These are phyloP conservation scores for Acronicta aceris DNA, from an alignment of 2,888 invertebrate species.

Conservation along the genomic window DNA sequence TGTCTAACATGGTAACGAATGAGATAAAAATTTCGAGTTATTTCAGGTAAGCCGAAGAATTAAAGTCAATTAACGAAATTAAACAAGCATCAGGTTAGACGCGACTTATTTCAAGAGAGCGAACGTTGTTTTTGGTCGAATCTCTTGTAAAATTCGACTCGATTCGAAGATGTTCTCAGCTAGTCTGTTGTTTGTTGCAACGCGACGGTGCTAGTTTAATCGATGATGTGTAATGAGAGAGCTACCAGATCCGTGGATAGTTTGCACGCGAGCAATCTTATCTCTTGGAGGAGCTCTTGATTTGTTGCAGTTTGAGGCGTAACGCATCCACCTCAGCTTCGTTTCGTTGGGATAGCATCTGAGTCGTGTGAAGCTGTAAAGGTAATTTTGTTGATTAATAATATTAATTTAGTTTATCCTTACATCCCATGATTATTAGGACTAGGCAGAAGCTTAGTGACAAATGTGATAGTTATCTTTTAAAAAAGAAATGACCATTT, in stretches of 20 bases:
- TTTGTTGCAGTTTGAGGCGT: conserved; percentile 86
- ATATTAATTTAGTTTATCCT: no score
- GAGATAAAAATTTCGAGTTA: conserved; percentile 53
- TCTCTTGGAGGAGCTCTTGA: conserved; percentile 87
- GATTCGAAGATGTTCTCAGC: background rate
- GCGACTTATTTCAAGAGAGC: conserved; percentile 20
- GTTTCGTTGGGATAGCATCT: conserved; percentile 78
- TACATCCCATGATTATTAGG: no score
- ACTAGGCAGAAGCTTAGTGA: no score
- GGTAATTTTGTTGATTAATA: background rate
- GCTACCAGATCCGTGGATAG: conserved; percentile 66
- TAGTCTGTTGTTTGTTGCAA: conserved; percentile 18
- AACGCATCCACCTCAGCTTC: conserved; percentile 85
- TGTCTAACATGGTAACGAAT: conserved; percentile 51
- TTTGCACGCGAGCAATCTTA: conserved; percentile 68
- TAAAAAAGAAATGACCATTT: no score
- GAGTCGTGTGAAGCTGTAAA: conserved; percentile 81
- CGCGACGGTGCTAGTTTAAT: conserved; percentile 35
- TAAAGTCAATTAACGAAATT: conserved; percentile 21
- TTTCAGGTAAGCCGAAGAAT: conserved; percentile 30
- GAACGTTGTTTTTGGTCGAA: conserved; percentile 11
- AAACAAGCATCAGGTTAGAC: conserved; percentile 31
- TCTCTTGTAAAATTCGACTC: background rate
- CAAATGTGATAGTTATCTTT: no score
- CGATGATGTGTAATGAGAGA: conserved; percentile 65